Evolutionary conservation across 2,113 vertebrate species (phyloP), one percentile per base, ranked within the genome.

Genomic region (Emydocephalus ijimae): DNA sequence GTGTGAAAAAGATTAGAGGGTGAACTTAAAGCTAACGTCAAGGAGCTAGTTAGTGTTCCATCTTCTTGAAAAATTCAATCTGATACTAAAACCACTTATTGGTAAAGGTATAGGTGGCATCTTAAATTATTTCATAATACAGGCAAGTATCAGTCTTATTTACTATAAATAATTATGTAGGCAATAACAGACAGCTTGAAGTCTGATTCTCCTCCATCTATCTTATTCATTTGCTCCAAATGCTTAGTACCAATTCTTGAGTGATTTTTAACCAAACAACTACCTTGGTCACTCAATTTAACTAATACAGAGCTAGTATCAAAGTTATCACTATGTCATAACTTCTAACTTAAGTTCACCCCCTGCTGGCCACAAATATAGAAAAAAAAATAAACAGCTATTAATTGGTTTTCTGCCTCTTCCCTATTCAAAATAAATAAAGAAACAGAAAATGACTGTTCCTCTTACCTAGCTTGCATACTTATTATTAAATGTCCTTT

Each of bases 331-430:
- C 11, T 11, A 88, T 52, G 81, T 4, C 91, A 14, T 23, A 43
- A 95, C 91, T 92, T 54, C 81, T 96, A 96, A 96, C 4, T 3
- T 95, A 56, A 64, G 95, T 94, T 94, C 94, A 93, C 95, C 95
- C 96, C 94, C 97, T 97, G 94, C 94, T 97, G 97, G 97, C 90
- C 95, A 96, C 23, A 0, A 0, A 21, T 81, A 81, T 43, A 81
- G 1, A 11, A 15, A 20, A 18, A 2, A 11, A 15, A 48, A 24
- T 86, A 24, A 86, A 87, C 9, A 50, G 48, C 43, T 52, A 48
- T 87, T 50, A 88, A 48, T 90, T 85, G 0, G 21, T 14, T 48
- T 69, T 87, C 9, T 54, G n/a, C 26, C 11, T 29, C 8, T 21
- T 92, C 23, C 24, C 26, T 15, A 12, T 86, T 89, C 59, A 64